Evolutionary conservation across 2,888 invertebrate species (phyloP).

Genomic region (Pyrochroa serraticornis): DNA sequence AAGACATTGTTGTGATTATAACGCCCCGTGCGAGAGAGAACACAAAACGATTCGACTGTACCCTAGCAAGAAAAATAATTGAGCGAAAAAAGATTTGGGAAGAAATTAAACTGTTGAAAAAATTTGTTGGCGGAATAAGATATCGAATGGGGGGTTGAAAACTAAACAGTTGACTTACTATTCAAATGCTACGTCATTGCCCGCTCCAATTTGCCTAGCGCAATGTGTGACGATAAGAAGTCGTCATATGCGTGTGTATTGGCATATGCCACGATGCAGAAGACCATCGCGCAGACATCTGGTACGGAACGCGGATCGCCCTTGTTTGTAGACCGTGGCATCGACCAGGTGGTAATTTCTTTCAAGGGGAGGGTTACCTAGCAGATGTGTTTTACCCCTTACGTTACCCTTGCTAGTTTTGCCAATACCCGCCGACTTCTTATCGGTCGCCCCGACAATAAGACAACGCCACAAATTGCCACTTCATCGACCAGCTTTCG

Average conservation of each 20-base stretch:
- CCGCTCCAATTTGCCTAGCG: neutral
- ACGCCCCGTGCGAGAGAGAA: no score
- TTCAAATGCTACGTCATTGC: constrained; percentile 10
- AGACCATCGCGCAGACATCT: constrained; percentile 40
- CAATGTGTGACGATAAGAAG: constrained; percentile 31
- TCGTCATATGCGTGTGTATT: constrained; percentile 43
- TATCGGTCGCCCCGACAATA: constrained; percentile 29
- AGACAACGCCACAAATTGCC: no score
- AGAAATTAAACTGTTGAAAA: no score
- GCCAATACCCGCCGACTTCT: constrained; percentile 38
- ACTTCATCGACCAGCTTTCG: no score
- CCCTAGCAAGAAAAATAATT: no score
- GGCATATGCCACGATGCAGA: neutral
- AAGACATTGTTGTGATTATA: no score
- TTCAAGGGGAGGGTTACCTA: constrained; percentile 55
- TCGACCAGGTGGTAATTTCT: constrained; percentile 59
- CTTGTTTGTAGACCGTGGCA: constrained; percentile 59
- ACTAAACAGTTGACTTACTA: no score
- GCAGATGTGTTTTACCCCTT: constrained; percentile 57
- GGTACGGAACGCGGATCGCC: constrained; percentile 45
- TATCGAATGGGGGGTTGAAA: no score
- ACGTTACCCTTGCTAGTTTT: constrained; percentile 40
- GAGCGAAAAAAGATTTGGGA: no score
- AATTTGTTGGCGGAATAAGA: no score
- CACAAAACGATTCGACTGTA: no score